Evolutionary conservation across 2,797 vertebrate species (phyloP), one percentile per base, ranked within the genome.

Genomic region (Spinus olivaceus): DNA sequence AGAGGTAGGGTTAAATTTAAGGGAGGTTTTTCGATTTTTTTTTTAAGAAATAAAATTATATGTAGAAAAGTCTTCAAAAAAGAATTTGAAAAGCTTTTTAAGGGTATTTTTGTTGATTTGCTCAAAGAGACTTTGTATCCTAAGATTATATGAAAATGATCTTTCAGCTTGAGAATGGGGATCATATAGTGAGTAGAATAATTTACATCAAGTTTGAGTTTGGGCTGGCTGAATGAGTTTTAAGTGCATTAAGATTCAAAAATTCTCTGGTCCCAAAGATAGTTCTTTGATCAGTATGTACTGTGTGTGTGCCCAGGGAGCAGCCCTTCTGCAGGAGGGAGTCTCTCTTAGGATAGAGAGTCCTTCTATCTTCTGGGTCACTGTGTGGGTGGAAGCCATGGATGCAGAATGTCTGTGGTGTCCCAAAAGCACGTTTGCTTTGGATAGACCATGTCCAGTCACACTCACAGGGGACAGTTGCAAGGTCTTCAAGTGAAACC

Each of bases 1-100:
- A 77, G 53, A 59, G 11, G 14, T 50, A 33, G 44, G 25, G 20
- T 46, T 82, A 71, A 82, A 56, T 89, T 89, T 90, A 78, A 67
- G 35, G 23, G 18, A 78, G 4, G 0, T 19, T 28, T 44, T 27
- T 24, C 5, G 63, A 2, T 3, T 41, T 41, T 41, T 41, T 41
- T 50, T 30, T 61, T n/a, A 17, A 51, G 9, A 90, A 57, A 12
- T 65, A 66, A 56, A 21, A 57, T 71, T 42, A 10, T 78, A 42
- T 35, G 24, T 63, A 22, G 27, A 56, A 61, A 59, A 87, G 6
- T 59, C 16, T 64, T 84, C 2, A 9, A 42, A 66, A 70, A 44
- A 0, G 12, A 54, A 30, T 59, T 76, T 71, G 14, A 42, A 61
- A 81, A 72, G 5, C 57, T 74, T 67, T 22, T 28, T 28, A 47